These are phyloP conservation scores for Malurus alboscapulatus DNA, from an alignment of 2,113 vertebrate genomes.

Conservation along the genomic window DNA sequence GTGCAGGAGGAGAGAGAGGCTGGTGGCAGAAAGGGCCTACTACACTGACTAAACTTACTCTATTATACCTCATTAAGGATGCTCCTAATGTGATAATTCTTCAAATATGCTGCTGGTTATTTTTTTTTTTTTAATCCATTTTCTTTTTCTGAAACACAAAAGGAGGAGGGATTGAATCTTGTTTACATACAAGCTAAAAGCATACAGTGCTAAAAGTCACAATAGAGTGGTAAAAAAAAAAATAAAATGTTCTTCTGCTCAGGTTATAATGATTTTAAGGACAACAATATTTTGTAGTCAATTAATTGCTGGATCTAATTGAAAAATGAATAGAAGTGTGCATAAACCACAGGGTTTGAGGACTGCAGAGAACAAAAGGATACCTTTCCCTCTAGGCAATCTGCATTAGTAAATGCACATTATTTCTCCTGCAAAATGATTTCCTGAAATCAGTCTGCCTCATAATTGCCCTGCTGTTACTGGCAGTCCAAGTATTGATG, in stretches of 20 bases:
- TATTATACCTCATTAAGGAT: not conserved
- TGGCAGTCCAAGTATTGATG: not conserved
- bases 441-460: slow-evolving; percentile 5
- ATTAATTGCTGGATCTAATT: not conserved
- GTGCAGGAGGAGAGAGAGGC: not conserved
- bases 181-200: not conserved
- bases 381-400: not conserved
- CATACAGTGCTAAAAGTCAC: not conserved
- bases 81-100: not conserved
- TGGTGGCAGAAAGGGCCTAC: not conserved
- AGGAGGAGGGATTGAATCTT: not conserved
- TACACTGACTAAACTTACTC: not conserved
- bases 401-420: not conserved
- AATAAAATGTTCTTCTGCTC: not conserved
- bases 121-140: not conserved
- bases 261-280: not conserved
- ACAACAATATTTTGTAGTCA: not conserved
- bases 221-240: not conserved
- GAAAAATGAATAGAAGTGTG: not conserved
- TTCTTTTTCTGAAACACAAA: not conserved
- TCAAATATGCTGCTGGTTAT: not conserved
- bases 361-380: not conserved
- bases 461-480: not conserved
- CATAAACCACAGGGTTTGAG: not conserved
- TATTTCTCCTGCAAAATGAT: not conserved